These are phyloP conservation scores for Cryptoprocta ferox DNA, from an alignment of 2,797 vertebrate genomes.

Conservation along the genomic window DNA sequence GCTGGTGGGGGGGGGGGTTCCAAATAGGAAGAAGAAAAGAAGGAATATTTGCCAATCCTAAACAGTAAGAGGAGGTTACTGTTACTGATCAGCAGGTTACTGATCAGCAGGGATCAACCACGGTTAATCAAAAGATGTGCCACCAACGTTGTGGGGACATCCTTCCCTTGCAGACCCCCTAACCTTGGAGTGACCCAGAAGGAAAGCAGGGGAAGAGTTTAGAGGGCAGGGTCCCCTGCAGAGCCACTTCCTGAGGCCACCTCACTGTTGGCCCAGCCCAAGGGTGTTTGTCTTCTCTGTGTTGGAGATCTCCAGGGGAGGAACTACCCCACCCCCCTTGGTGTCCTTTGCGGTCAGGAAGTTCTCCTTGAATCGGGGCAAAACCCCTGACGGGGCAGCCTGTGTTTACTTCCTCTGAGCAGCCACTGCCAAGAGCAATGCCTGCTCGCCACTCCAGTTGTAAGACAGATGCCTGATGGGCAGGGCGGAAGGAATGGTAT, in stretches of 20 bases:
- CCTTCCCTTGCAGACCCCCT: neutral
- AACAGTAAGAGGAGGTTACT: neutral
- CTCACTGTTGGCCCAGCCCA: neutral
- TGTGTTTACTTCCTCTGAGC: slow-evolving; percentile 61
- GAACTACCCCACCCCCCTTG: neutral
- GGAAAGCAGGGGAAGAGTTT: neutral
- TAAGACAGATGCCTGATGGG: neutral
- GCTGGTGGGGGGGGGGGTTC: neutral
- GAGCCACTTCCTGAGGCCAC: neutral
- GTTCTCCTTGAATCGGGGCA: slow-evolving; percentile 60
- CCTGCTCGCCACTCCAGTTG: neutral
- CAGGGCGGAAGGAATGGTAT: neutral
- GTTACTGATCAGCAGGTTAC: too few species aligned
- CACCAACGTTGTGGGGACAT: neutral
- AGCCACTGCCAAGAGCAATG: slow-evolving; percentile 1
- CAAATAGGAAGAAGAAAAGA: neutral
- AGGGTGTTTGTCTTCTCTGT: slow-evolving; percentile 65
- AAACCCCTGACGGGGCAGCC: slow-evolving; percentile 72
- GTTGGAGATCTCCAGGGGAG: slow-evolving; percentile 77
- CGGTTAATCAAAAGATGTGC: neutral
- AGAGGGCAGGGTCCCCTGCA: neutral
- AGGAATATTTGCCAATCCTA: neutral
- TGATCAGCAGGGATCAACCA: neutral
- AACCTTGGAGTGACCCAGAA: neutral
- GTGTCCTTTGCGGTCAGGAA: slow-evolving; percentile 68